These are phyloP conservation scores for Arvicanthis niloticus DNA, from an alignment of 2,113 vertebrate species.

Conservation along the genomic window DNA sequence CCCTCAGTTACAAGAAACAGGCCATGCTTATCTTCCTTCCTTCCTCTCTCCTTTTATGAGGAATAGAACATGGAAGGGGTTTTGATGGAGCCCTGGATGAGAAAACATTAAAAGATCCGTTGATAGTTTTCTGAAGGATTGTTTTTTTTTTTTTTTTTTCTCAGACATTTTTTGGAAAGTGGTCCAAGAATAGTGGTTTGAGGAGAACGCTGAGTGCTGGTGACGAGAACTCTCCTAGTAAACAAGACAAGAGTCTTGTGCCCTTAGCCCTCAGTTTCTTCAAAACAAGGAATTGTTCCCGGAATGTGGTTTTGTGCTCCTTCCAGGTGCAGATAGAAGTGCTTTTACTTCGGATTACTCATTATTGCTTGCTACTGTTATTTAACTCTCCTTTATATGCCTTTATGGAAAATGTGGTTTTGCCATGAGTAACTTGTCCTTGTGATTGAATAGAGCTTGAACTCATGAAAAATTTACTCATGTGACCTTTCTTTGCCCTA, in stretches of 20 bases:
- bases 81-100: background rate
- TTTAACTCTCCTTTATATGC: background rate
- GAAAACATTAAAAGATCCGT: background rate
- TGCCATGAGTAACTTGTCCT: background rate
- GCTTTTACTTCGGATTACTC: background rate
- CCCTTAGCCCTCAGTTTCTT: background rate
- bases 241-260: background rate
- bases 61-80: background rate
- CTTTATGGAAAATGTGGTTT: background rate
- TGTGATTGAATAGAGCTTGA: background rate
- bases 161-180: background rate
- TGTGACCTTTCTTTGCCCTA: background rate
- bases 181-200: background rate
- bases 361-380: background rate
- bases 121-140: background rate
- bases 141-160: background rate
- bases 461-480: background rate
- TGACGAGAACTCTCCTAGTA: background rate
- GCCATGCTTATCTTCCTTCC: background rate
- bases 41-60: background rate
- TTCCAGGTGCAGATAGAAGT: background rate
- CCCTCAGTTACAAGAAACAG: background rate
- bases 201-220: background rate
- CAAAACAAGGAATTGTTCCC: background rate
- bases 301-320: no score